Percentiles rank a stretch among this genome's conserved stretches.
Conservation (phyloP, 92 coral and sea anemone genomes). For the Heteractis magnifica region DNA sequence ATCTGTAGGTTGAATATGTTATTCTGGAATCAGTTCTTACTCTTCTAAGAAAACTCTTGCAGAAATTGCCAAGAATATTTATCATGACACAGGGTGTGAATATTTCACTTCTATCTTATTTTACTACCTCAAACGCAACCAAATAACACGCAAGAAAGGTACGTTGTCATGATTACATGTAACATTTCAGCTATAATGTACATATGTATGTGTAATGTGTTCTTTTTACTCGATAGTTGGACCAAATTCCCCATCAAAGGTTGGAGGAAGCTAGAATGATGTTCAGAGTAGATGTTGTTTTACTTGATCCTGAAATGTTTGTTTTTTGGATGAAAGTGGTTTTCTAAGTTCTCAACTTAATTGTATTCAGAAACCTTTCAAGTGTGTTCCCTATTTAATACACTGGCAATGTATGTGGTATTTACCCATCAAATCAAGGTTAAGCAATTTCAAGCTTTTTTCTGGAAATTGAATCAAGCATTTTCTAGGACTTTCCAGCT, state of each 20-base stretch:
- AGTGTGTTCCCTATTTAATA: not conserved
- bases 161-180: not conserved
- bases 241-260: slow-evolving; percentile 41
- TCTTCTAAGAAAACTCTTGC: slow-evolving; percentile 41
- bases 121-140: slow-evolving; percentile 35
- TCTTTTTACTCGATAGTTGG: slow-evolving; percentile 1
- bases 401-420: no score
- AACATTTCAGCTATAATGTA: not conserved
- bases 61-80: slow-evolving; percentile 38
- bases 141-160: slow-evolving; percentile 28
- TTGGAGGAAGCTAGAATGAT: slow-evolving; percentile 35
- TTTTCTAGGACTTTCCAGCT: no score
- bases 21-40: slow-evolving; percentile 43
- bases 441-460: no score
- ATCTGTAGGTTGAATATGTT: slow-evolving; percentile 36
- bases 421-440: no score
- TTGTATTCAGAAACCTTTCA: not conserved
- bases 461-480: no score
- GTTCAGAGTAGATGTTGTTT: slow-evolving; percentile 29
- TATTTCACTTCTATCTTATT: slow-evolving; percentile 36
- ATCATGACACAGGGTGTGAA: slow-evolving; percentile 42
- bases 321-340: slow-evolving; percentile 21
- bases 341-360: slow-evolving; percentile 12
- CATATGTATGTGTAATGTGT: no score
- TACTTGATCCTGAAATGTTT: slow-evolving; percentile 31